Conservation (phyloP, 2,888 invertebrate species). For the Abrostola triplasia region DNA sequence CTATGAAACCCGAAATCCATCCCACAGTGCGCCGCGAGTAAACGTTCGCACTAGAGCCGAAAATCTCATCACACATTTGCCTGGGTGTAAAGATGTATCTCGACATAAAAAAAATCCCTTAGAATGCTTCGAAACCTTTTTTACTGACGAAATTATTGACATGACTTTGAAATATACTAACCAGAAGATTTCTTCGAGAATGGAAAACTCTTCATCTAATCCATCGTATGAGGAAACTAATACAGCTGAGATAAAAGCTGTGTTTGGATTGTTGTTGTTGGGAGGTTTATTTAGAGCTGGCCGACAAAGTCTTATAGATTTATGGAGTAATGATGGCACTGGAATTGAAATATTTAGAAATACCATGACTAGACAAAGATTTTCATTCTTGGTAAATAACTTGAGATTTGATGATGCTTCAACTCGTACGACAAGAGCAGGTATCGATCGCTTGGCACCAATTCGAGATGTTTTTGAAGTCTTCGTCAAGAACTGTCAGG, state of each 20-base stretch:
- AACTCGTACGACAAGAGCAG: background rate
- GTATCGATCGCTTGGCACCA: conserved; percentile 3
- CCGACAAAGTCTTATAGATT: conserved; percentile 7
- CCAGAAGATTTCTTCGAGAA: conserved; percentile 8
- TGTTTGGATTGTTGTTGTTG: conserved; percentile 3
- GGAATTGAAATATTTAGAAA: background rate
- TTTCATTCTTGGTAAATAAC: background rate
- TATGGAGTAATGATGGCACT: conserved; percentile 7
- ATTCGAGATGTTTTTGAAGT: conserved; percentile 4
- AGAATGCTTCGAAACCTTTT: conserved; percentile 2
- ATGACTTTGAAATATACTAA: conserved; percentile 1
- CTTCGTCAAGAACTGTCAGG: background rate
- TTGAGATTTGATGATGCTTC: conserved; percentile 2
- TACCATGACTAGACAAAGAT: conserved; percentile 12
- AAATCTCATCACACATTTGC: conserved; percentile 3
- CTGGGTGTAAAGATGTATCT: conserved; percentile 1
- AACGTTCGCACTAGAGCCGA: conserved; percentile 8
- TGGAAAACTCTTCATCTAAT: conserved; percentile 5
- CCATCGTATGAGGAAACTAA: conserved; percentile 2
- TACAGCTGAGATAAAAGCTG: background rate
- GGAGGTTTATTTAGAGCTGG: conserved; percentile 1
- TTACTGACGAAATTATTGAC: conserved; percentile 3
- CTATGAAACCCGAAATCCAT: no score
- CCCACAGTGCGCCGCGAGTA: background rate
- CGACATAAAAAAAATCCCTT: background rate